Evolutionary conservation across 2,888 invertebrate genomes (phyloP).

Genomic region (Luffia ferchaultella): DNA sequence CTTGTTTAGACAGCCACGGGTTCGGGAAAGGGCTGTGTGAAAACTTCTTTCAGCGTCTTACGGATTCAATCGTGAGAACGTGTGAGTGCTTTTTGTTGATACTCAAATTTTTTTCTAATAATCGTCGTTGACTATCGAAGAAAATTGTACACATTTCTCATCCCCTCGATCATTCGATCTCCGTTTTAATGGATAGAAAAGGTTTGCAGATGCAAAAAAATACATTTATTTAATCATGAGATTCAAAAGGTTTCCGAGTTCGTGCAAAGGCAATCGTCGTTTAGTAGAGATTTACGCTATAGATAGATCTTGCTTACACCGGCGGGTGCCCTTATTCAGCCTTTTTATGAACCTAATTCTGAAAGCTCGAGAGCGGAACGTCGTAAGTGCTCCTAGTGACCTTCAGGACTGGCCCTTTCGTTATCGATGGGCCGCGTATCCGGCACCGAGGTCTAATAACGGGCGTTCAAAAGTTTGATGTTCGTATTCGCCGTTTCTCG

Average conservation of each 20-base stretch:
- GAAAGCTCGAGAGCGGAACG: neutral
- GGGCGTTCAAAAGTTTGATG: conserved; percentile 28
- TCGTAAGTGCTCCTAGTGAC: neutral
- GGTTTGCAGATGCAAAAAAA: neutral
- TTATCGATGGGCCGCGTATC: neutral
- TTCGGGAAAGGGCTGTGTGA: conserved; percentile 6
- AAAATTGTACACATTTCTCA: no score
- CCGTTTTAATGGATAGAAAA: neutral
- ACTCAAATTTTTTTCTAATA: neutral
- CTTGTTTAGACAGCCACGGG: conserved; percentile 17
- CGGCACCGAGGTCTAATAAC: conserved; percentile 8
- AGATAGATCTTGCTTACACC: conserved; percentile 17
- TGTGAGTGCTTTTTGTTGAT: neutral
- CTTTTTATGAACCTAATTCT: conserved; percentile 32
- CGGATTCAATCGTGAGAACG: neutral
- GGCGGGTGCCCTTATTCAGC: conserved; percentile 31
- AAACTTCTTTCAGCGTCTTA: neutral
- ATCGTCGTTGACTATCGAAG: no score
- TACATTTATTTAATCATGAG: neutral
- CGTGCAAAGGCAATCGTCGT: conserved; percentile 6
- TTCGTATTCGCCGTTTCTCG: conserved; percentile 26
- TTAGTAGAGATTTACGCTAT: conserved; percentile 25
- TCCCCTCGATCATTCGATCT: neutral
- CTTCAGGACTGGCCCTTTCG: neutral
- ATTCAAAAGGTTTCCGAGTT: neutral